These are phyloP conservation scores for Cheumatopsyche charites DNA, from an alignment of 1,140 invertebrate genomes.

Conservation along the genomic window DNA sequence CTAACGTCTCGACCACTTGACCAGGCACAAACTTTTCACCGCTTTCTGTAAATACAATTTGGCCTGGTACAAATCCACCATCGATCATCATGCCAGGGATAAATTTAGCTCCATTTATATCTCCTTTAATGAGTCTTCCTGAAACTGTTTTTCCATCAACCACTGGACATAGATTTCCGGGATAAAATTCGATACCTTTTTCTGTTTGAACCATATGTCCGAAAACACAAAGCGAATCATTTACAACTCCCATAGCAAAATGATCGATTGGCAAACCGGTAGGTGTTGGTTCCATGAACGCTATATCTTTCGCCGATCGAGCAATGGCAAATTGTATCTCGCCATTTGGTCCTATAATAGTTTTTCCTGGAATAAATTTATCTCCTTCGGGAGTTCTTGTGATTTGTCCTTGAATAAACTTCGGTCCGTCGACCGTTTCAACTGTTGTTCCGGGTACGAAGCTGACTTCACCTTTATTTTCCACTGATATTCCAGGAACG, in stretches of 20 bases:
- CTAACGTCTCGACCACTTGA: constrained; percentile 72
- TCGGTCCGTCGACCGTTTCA: constrained; percentile 67
- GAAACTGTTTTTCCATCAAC: constrained; percentile 68
- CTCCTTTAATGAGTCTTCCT: constrained; percentile 68
- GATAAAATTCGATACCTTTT: constrained; percentile 73
- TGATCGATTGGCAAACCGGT: constrained; percentile 66
- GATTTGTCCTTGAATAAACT: constrained; percentile 73
- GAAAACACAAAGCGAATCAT: constrained; percentile 66
- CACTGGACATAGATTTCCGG: constrained; percentile 60
- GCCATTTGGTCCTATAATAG: constrained; percentile 58
- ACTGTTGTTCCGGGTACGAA: constrained; percentile 73
- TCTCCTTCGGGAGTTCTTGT: constrained; percentile 63
- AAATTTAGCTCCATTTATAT: constrained; percentile 67
- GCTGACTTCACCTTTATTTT: constrained; percentile 53
- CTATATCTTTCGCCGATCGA: constrained; percentile 64
- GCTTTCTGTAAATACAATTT: constrained; percentile 71
- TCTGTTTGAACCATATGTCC: constrained; percentile 73
- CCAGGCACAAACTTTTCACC: constrained; percentile 79
- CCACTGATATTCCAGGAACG: constrained; percentile 64
- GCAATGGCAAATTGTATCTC: constrained; percentile 67
- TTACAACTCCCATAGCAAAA: constrained; percentile 61
- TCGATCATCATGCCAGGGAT: constrained; percentile 73
- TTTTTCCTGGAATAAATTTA: constrained; percentile 68
- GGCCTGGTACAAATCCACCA: constrained; percentile 72
- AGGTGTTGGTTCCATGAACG: constrained; percentile 61